Evolutionary conservation across 2,888 invertebrate species (phyloP).

Genomic region (Xestobium rufovillosum): DNA sequence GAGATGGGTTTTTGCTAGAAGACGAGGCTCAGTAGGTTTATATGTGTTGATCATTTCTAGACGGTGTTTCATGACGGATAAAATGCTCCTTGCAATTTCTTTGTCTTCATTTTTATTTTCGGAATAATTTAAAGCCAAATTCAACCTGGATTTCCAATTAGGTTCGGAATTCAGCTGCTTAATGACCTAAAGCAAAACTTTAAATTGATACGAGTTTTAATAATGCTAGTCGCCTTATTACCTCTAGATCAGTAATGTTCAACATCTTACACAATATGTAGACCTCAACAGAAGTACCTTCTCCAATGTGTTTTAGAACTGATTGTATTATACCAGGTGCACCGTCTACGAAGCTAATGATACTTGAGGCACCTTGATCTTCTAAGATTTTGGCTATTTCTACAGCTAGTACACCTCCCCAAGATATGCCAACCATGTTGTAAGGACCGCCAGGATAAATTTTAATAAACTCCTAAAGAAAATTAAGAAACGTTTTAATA

Average conservation of each 20-base stretch:
- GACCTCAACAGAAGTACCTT: constrained; percentile 42
- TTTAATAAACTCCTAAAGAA: constrained; percentile 52
- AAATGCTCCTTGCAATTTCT: constrained; percentile 24
- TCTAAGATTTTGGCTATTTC: constrained; percentile 73
- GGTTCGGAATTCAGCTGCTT: constrained; percentile 28
- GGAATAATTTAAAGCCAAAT: constrained; percentile 27
- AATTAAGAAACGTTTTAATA: constrained; percentile 17
- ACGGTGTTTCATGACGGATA: constrained; percentile 29
- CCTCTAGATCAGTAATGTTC: constrained; percentile 41
- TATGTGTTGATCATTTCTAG: constrained; percentile 28
- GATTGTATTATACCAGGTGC: constrained; percentile 62
- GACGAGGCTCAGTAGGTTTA: constrained; percentile 27
- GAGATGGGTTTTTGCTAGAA: constrained; percentile 33
- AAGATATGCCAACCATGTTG: constrained; percentile 81
- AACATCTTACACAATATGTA: constrained; percentile 51
- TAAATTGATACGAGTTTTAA: no score
- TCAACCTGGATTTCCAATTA: constrained; percentile 31
- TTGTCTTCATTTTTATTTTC: constrained; percentile 26
- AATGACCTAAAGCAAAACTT: constrained; percentile 26
- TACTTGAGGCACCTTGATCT: constrained; percentile 47
- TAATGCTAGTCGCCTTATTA: no score
- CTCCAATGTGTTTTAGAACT: constrained; percentile 45
- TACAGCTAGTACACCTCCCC: constrained; percentile 72
- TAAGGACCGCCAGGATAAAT: constrained; percentile 58
- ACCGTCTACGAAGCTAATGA: constrained; percentile 74